Evolutionary conservation across 2,888 invertebrate species (phyloP).

Genomic region (Drosophila meridionalis): DNA sequence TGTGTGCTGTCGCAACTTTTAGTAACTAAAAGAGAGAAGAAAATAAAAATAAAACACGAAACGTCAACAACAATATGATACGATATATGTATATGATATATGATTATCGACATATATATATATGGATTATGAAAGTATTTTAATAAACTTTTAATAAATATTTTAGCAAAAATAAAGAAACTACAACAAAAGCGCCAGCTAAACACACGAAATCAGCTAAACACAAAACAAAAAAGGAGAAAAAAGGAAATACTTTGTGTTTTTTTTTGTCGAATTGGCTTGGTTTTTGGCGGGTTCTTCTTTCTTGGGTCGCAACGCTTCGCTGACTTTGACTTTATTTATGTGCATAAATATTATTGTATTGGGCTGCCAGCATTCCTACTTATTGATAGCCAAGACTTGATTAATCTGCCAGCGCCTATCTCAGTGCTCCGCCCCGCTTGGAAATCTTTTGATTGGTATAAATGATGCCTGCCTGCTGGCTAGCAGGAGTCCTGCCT

Average conservation of each 20-base stretch:
- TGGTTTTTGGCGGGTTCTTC: background rate
- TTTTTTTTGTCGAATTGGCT: conserved; percentile 29
- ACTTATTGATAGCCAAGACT: conserved; percentile 40
- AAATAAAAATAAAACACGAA: conserved; percentile 3
- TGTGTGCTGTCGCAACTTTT: conserved; percentile 18
- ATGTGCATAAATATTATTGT: conserved; percentile 45
- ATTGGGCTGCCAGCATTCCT: conserved; percentile 42
- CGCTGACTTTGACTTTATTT: conserved; percentile 31
- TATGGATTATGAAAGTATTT: conserved; percentile 75
- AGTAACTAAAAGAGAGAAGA: conserved; percentile 26
- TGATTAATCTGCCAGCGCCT: conserved; percentile 51
- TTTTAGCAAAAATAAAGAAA: conserved; percentile 73
- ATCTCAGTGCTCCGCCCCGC: conserved; percentile 16
- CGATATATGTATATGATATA: conserved; percentile 61
- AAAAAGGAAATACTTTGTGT: conserved; percentile 22
- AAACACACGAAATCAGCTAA: conserved; percentile 18
- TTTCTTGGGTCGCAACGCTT: background rate
- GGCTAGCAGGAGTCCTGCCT: conserved; percentile 14
- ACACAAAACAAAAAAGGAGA: conserved; percentile 9
- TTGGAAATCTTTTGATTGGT: conserved; percentile 68
- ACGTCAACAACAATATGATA: conserved; percentile 46
- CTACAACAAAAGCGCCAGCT: conserved; percentile 8
- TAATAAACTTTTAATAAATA: conserved; percentile 80
- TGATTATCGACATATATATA: conserved; percentile 32
- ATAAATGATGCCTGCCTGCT: conserved; percentile 65